Base-by-base conservation (phyloP, 2,797 vertebrate genomes). In the Alosa sapidissima region DNA sequence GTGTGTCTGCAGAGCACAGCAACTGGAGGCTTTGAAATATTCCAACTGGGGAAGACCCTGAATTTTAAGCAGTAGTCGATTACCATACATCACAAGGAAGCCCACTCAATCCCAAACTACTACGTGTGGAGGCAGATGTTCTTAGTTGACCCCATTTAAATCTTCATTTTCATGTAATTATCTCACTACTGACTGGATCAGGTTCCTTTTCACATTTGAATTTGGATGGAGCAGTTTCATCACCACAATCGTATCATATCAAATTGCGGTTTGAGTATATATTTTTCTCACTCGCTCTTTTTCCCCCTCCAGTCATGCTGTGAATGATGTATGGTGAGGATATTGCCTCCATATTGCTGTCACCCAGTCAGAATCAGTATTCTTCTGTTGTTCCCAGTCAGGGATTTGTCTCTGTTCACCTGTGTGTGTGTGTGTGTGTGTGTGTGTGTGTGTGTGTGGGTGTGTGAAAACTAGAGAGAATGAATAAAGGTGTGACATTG, bases 21-120 rank as follows among this genome's bases (percentile, higher is more conserved):
- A 41, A 85, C 45, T 51, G 60, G 60, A 84, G 55, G 65, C 86
- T 85, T 81, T 87, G 75, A 87, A 85, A 87, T 83, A n/a, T 45
- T 24, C 58, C 7, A 21, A 85, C 86, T 72, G 87, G 81, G 65
- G 83, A 88, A 82, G 81, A 62, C 4, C 11, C 16, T 41, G 62
- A 91, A 92, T 90, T 89, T 89, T 87, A 91, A 91, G 91, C 87
- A 82, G 87, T 88, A 89, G 89, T 83, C 89, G 90, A 94, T 94
- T 93, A 92, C 87, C 92, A 92, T 93, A 88, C 91, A 83, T 93
- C 92, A 91, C 91, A 92, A 91, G 91, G 89, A 84, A 87, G 89
- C 87, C 89, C 8, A 82, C 2, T 52, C 89, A 92, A 89, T 90
- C 86, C 90, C 89, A 81, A 72, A 89, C 88, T 85, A 90, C 93